Percentiles rank a stretch among this genome's conserved stretches.
These are phyloP conservation scores for Rotaria macrura DNA, from an alignment of 2,888 invertebrate genomes.

Conservation along the genomic window DNA sequence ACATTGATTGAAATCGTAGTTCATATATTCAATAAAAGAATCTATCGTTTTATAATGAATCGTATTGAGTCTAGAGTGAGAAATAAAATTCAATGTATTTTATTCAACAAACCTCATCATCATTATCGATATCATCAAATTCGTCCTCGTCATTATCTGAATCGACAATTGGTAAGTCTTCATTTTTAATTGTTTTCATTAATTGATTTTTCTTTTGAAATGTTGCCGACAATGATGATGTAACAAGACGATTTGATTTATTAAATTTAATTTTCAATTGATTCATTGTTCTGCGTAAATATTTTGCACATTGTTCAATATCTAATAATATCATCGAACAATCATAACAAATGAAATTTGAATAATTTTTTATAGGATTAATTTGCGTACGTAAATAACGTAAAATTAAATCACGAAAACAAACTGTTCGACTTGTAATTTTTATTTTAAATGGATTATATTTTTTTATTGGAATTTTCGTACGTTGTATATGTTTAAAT, in stretches of 20 bases:
- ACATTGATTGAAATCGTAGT: no score
- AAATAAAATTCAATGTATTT: no score
- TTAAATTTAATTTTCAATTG: neutral
- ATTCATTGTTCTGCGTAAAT: neutral
- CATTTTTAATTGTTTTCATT: neutral
- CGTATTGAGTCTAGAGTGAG: no score
- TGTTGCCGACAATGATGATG: neutral
- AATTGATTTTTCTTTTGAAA: neutral
- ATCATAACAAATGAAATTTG: neutral
- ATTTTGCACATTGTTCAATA: constrained; percentile 10
- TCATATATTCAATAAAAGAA: no score
- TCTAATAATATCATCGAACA: neutral
- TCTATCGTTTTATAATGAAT: no score
- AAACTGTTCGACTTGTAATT: neutral
- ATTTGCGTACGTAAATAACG: neutral
- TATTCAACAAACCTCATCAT: neutral
- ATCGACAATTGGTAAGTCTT: neutral
- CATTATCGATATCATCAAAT: neutral
- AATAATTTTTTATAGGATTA: neutral
- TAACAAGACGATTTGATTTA: neutral
- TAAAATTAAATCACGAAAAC: neutral
- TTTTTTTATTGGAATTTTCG: neutral
- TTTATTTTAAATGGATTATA: neutral
- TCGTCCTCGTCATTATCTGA: neutral
- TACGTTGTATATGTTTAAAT: neutral